phyloP scores from a whole-genome alignment of 2,888 invertebrate species.

The Temnothorax unifasciatus region DNA sequence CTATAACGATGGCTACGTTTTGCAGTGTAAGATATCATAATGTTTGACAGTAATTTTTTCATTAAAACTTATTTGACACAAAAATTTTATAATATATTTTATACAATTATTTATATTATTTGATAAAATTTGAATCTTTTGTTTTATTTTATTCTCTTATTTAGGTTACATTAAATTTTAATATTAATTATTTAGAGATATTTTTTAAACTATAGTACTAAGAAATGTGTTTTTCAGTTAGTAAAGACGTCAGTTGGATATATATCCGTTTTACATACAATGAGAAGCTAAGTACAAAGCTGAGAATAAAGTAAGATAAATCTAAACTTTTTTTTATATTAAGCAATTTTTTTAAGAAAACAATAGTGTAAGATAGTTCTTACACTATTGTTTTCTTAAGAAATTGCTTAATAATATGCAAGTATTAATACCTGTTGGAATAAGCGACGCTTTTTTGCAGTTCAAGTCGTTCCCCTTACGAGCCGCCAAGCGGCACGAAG shows the following conservation, averaged over 20 bases:
- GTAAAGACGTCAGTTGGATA: neutral
- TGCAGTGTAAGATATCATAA: conserved; percentile 59
- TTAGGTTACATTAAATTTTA: neutral
- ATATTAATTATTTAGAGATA: neutral
- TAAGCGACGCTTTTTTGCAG: no score
- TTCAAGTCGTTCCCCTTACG: no score
- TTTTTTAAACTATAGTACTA: neutral
- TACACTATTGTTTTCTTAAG: no score
- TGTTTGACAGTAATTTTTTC: neutral
- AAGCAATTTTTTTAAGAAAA: neutral
- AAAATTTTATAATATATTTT: neutral
- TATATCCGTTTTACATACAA: conserved; percentile 24
- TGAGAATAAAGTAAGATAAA: neutral
- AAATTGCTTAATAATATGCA: no score
- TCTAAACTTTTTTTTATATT: neutral
- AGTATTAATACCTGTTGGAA: no score
- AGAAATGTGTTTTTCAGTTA: conserved; percentile 8
- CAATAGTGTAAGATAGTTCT: neutral
- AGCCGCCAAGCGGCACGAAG: no score
- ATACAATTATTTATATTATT: neutral
- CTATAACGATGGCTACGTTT: conserved; percentile 63
- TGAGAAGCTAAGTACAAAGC: conserved; percentile 1
- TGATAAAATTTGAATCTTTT: neutral
- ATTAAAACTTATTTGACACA: neutral
- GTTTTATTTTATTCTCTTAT: neutral